Evolutionary conservation across 1,140 invertebrate genomes (phyloP).

Genomic region (Pseudomyrmex flavicornis): DNA sequence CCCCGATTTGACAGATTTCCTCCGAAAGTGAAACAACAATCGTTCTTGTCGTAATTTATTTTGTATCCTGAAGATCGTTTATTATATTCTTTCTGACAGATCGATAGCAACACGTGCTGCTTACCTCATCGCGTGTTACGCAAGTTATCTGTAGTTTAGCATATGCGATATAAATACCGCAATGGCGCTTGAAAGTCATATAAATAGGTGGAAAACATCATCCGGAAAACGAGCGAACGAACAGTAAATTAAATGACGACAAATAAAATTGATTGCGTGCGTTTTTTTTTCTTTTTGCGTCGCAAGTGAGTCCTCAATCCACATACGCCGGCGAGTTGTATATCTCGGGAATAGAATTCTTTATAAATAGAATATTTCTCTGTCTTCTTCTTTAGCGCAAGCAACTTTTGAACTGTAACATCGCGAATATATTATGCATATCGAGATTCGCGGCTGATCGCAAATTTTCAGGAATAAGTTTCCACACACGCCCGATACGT

Average conservation of each 20-base stretch:
- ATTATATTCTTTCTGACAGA: too few relatives aligned
- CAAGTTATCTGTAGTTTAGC: too few relatives aligned
- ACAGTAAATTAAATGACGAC: background rate
- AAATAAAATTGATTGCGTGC: conserved; percentile 1
- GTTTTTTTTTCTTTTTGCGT: background rate
- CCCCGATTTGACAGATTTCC: too few relatives aligned
- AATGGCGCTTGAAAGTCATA: background rate
- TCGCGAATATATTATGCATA: conserved; percentile 4
- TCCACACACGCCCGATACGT: background rate
- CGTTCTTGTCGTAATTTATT: too few relatives aligned
- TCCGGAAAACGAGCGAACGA: background rate
- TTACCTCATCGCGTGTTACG: too few relatives aligned
- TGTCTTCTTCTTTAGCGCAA: conserved; percentile 14
- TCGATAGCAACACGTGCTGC: too few relatives aligned
- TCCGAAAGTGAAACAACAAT: too few relatives aligned
- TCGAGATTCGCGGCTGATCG: background rate
- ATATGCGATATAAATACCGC: background rate
- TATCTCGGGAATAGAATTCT: conserved; percentile 12
- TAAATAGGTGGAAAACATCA: conserved; percentile 3
- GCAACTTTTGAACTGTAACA: background rate
- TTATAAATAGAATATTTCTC: conserved; percentile 15
- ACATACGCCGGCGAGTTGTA: background rate
- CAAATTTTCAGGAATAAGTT: conserved; percentile 1
- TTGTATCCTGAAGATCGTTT: too few relatives aligned
- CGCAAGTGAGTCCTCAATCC: background rate